A percentile compares a stretch with the other conserved stretches of the same genome.
These are phyloP conservation scores for Carettochelys insculpta DNA, from an alignment of 2,113 vertebrate genomes.

Conservation along the genomic window DNA sequence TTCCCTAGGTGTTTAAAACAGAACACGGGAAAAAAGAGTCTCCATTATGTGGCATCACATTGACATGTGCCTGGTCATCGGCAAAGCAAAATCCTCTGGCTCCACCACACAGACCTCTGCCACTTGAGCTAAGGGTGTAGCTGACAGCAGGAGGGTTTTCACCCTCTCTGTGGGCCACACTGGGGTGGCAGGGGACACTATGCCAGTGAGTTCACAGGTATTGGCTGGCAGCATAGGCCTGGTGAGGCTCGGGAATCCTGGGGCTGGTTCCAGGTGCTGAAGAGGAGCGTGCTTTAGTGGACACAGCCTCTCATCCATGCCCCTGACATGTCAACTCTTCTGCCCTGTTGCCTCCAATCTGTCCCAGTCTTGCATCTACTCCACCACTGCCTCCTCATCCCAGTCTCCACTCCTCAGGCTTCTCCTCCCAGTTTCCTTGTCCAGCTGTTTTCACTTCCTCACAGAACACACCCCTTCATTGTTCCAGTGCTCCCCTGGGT, in stretches of 20 bases:
- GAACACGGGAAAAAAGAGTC: neutral
- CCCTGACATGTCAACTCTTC: neutral
- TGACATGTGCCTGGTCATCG: neutral
- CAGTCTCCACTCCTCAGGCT: neutral
- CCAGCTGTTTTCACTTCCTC: neutral
- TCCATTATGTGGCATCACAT: neutral
- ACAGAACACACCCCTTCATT: neutral
- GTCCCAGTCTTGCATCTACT: neutral
- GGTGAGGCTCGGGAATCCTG: neutral
- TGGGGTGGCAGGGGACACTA: neutral
- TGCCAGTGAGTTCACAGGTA: neutral
- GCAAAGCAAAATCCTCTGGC: neutral
- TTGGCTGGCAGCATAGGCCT: too few species aligned
- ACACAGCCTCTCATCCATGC: neutral
- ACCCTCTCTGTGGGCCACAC: neutral
- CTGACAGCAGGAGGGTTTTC: neutral
- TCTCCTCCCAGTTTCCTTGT: neutral
- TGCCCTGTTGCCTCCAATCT: neutral
- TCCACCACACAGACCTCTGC: neutral
- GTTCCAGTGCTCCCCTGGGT: neutral
- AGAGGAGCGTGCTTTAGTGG: neutral
- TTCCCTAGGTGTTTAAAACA: neutral
- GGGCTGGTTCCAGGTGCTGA: neutral
- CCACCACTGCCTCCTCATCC: neutral
- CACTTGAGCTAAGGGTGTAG: neutral